These are phyloP conservation scores for Chloroceryle amazona DNA, from an alignment of 2,797 vertebrate genomes.

Conservation along the genomic window DNA sequence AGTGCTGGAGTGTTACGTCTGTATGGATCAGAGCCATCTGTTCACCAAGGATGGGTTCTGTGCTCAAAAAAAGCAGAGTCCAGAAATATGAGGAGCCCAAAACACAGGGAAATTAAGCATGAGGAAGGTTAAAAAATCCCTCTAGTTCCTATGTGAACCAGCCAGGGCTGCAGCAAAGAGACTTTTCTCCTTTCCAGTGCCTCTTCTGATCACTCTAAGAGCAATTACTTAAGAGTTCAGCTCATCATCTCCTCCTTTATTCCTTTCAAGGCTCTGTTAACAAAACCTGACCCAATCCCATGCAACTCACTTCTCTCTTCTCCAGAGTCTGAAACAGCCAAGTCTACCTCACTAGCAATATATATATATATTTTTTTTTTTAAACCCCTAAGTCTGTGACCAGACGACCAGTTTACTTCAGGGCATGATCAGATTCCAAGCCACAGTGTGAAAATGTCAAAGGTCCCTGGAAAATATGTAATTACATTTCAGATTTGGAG, in stretches of 20 bases:
- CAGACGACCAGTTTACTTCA: slow-evolving; percentile 31
- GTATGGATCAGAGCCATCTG: not conserved
- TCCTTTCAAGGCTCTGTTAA: not conserved
- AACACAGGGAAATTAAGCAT: not conserved
- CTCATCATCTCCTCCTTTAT: not conserved
- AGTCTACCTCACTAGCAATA: not conserved
- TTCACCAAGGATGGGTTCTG: not conserved
- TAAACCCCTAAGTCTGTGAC: not conserved
- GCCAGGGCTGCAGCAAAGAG: not conserved
- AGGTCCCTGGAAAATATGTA: slow-evolving; percentile 63
- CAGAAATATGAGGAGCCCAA: not conserved
- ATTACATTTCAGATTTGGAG: slow-evolving; percentile 62
- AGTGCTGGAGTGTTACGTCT: rapidly evolving
- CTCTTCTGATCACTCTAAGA: not conserved
- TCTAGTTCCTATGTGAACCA: not conserved
- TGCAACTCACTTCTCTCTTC: not conserved
- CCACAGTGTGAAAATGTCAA: slow-evolving; percentile 68
- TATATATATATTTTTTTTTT: not conserved
- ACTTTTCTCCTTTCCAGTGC: not conserved
- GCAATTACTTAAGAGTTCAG: not conserved
- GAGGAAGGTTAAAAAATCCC: not conserved
- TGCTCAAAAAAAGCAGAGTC: not conserved
- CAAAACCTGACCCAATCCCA: not conserved
- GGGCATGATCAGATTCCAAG: slow-evolving; percentile 34
- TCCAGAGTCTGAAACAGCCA: not conserved